Base-by-base conservation (phyloP, 2,113 vertebrate species). In the Phalacrocorax aristotelis region DNA sequence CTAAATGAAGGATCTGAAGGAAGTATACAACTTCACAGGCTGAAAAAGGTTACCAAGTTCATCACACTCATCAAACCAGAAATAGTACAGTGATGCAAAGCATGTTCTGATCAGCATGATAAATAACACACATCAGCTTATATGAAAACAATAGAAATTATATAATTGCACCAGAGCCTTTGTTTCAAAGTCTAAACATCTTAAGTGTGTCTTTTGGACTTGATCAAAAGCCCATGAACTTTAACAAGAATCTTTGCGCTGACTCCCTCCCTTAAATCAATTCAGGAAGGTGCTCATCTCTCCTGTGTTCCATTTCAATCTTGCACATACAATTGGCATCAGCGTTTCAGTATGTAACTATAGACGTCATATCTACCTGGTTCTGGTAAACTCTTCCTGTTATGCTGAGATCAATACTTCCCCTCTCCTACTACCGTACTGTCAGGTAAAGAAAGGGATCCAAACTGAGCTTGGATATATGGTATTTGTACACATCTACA, bases 161-260 rank as follows among this genome's bases (percentile, higher is more conserved):
- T 14, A 30, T 87, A 68, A 91, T 62, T 93, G 62, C 64, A 87
- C 26, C 52, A 85, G 61, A 81, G 40, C 13, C 36, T 91, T 97
- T 95, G 81, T 89, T 95, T 94, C 93, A 80, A 91, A 95, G 70
- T 77, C 70, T 85, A 87, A 97, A 70, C 58, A 89, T 44, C 75
- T 86, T 76, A 76, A 26, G 13, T 66, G 54, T 58, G 55, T 78
- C 91, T 74, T 83, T 40, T 77, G 55, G 70, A 80, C 48, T 77
- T 86, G 81, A 95, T 91, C 84, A 89, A 90, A 95, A 91, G 69
- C 54, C 81, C 58, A 69, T 20, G 58, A 88, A 92, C 64, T 58
- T 83, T 62, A 89, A 89, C 25, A 87, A 82, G 54, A 89, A 69
- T 52, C 83, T 89, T 79, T 49, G n/a, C 10, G 7, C 52, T 49